Percentiles rank a stretch among this genome's conserved stretches.
These are phyloP conservation scores for Limanda limanda DNA, from an alignment of 2,113 vertebrate species.

Conservation along the genomic window DNA sequence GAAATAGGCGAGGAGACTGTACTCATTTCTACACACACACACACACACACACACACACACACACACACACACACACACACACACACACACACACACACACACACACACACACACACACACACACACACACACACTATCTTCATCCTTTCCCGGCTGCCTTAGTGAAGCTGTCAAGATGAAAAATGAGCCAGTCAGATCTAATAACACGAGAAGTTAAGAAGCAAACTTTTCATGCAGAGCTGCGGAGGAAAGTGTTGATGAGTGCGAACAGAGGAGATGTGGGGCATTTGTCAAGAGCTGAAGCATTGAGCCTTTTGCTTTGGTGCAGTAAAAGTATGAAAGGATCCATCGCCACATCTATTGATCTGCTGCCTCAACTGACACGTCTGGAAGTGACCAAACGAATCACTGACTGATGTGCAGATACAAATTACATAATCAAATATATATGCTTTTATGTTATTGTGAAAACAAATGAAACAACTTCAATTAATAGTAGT, in stretches of 20 bases:
- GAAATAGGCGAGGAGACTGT: conserved; percentile 22
- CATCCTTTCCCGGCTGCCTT: conserved; percentile 60
- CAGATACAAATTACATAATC: neutral
- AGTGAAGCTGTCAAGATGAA: conserved; percentile 80
- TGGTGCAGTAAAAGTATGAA: conserved; percentile 3
- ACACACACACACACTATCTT: conserved; percentile 55
- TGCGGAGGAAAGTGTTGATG: conserved; percentile 47
- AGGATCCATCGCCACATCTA: conserved; percentile 18
- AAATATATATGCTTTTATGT: neutral
- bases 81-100: neutral
- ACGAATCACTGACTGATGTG: neutral
- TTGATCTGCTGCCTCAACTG: conserved; percentile 11
- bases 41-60: too few species aligned
- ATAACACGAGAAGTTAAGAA: conserved; percentile 67
- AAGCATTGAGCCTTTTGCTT: conserved; percentile 14
- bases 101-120: conserved; percentile 49
- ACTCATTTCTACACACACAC: conserved; percentile 26
- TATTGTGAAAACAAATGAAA: too few species aligned
- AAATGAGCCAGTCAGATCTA: conserved; percentile 76
- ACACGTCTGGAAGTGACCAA: neutral
- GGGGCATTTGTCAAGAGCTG: conserved; percentile 4
- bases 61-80: too few species aligned
- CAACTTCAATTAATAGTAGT: too few species aligned
- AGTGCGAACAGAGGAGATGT: conserved; percentile 17
- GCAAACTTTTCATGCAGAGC: conserved; percentile 67